Percentiles rank a stretch among this genome's conserved stretches.
phyloP scores from a whole-genome alignment of 2,797 vertebrate genomes.

The Meda fulgida region DNA sequence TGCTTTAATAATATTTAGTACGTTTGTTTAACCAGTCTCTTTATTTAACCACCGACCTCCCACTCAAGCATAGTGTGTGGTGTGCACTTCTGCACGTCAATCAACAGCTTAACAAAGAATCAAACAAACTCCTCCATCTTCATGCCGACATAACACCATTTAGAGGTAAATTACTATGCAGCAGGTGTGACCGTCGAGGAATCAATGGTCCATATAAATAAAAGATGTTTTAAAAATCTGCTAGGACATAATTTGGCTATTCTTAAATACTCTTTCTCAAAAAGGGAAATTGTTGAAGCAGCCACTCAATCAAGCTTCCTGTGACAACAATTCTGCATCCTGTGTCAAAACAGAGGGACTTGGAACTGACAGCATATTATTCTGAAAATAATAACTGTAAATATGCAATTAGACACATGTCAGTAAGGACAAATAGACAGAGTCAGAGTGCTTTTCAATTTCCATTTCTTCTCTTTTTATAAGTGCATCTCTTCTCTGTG shows the following conservation, averaged over 20 bases:
- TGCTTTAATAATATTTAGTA: not conserved
- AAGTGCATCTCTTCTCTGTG: not conserved
- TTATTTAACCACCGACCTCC: conserved; percentile 7
- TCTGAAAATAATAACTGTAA: not conserved
- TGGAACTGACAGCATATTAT: not conserved
- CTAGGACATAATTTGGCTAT: not conserved
- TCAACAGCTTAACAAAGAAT: conserved; percentile 32
- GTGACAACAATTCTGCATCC: conserved; percentile 25
- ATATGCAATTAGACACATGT: not conserved
- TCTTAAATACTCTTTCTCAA: conserved; percentile 3
- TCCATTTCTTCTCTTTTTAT: not conserved
- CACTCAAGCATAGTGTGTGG: not conserved
- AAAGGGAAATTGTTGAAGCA: not conserved
- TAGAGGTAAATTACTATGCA: conserved; percentile 42
- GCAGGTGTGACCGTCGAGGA: not conserved
- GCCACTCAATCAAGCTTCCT: conserved; percentile 35
- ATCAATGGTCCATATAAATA: conserved; percentile 22
- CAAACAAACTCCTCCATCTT: conserved; percentile 33
- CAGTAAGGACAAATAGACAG: not conserved
- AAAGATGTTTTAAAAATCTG: not conserved
- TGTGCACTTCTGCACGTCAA: not conserved
- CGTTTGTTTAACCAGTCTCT: conserved; percentile 6
- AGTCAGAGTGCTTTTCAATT: conserved; percentile 18
- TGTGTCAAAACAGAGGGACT: conserved; percentile 6
- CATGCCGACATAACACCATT: conserved; percentile 35